phyloP scores from a whole-genome alignment of 2,888 invertebrate species.

The Chironomus tentans region DNA sequence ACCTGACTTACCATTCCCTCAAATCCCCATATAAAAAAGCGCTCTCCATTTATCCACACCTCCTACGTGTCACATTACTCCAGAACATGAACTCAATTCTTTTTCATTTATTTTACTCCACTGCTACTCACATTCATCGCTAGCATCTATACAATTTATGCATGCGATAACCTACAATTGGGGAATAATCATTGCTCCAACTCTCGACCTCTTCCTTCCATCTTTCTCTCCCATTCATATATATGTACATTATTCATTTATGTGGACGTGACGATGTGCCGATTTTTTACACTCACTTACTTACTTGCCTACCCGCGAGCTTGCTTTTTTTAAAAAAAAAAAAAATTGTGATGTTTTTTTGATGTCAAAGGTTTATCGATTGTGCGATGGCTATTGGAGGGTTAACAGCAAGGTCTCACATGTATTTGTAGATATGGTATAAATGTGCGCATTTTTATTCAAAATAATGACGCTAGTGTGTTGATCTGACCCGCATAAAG shows the following conservation, averaged over 20 bases:
- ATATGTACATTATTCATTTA: background rate
- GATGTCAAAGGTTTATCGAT: conserved; percentile 25
- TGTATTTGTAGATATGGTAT: conserved; percentile 10
- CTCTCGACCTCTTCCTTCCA: background rate
- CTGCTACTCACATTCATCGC: no score
- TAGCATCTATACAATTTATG: background rate
- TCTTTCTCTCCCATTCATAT: background rate
- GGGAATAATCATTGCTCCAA: background rate
- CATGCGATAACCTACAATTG: background rate
- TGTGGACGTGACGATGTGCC: background rate
- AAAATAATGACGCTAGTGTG: conserved; percentile 10
- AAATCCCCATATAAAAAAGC: no score
- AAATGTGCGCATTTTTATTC: conserved; percentile 1
- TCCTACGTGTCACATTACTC: no score
- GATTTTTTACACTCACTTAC: background rate
- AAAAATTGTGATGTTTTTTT: background rate
- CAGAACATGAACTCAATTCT: no score
- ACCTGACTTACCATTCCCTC: no score
- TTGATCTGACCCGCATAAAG: background rate
- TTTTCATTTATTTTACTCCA: no score
- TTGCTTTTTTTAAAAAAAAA: background rate
- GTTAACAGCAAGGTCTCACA: background rate
- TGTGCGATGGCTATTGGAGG: background rate
- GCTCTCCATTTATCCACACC: no score
- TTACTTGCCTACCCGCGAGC: background rate